phyloP scores from a whole-genome alignment of 2,888 invertebrate species.

The Eupithecia centaureata region DNA sequence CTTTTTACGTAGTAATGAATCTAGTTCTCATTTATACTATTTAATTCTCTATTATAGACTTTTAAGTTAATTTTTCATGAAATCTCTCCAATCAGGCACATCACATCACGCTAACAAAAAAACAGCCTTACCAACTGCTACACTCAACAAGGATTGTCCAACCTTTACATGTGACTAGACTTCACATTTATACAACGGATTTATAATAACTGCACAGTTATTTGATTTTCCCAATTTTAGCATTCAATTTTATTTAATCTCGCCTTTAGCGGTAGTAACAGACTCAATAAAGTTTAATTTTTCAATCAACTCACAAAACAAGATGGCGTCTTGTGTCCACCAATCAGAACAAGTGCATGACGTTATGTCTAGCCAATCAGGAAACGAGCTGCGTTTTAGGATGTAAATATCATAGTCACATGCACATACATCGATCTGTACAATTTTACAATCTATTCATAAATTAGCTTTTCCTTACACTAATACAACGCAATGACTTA shows the following conservation, averaged over 20 bases:
- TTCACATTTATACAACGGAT: neutral
- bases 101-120: constrained; percentile 73
- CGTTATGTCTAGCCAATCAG: constrained; percentile 4
- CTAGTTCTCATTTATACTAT: neutral
- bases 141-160: constrained; percentile 50
- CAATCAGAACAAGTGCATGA: neutral
- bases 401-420: constrained; percentile 24
- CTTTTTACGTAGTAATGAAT: no score
- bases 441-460: constrained; percentile 36
- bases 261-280: neutral
- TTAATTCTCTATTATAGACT: neutral
- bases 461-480: constrained; percentile 47
- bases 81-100: constrained; percentile 72
- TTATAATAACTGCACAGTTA: neutral
- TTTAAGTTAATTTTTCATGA: constrained; percentile 48
- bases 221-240: neutral
- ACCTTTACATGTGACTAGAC: constrained; percentile 44
- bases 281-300: neutral
- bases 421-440: constrained; percentile 25
- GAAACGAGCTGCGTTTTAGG: neutral
- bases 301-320: neutral
- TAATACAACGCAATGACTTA: constrained; percentile 56
- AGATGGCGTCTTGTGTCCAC: neutral
- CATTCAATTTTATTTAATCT: neutral
- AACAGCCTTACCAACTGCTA: constrained; percentile 61